Conservation (phyloP, 2,888 invertebrate species). For the Deilephila elpenor region DNA sequence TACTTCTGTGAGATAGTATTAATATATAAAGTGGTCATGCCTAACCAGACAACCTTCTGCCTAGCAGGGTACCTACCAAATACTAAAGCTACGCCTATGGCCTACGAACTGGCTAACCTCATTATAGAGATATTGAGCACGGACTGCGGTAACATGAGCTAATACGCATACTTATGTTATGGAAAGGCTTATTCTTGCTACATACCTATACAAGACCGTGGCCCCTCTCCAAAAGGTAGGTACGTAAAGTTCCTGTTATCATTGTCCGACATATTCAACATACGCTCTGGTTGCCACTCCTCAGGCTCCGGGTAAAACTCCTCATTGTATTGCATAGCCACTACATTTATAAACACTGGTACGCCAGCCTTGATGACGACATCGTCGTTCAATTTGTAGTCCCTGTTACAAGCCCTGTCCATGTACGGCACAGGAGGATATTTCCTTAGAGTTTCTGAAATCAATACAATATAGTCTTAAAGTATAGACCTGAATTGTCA, state of each 20-base stretch:
- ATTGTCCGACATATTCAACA: constrained; percentile 51
- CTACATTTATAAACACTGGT: constrained; percentile 66
- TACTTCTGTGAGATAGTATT: too few relatives aligned
- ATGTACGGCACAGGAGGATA: constrained; percentile 61
- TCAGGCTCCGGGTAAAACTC: constrained; percentile 61
- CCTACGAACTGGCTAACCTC: too few relatives aligned
- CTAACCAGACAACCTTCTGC: too few relatives aligned
- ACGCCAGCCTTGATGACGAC: constrained; percentile 60
- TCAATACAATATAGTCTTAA: not conserved
- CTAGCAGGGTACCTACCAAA: too few relatives aligned
- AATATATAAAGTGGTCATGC: too few relatives aligned
- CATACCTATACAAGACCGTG: constrained; percentile 62
- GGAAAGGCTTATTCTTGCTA: not conserved
- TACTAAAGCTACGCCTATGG: too few relatives aligned
- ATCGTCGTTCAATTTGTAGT: constrained; percentile 59
- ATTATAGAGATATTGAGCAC: too few relatives aligned
- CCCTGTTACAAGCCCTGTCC: constrained; percentile 60
- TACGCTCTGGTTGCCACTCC: constrained; percentile 66
- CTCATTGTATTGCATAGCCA: constrained; percentile 63
- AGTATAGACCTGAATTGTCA: too few relatives aligned
- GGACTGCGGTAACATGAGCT: too few relatives aligned
- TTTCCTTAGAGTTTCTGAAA: constrained; percentile 69
- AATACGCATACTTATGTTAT: too few relatives aligned
- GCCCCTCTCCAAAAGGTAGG: constrained; percentile 72
- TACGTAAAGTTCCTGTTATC: constrained; percentile 64